phyloP scores from a whole-genome alignment of 2,888 invertebrate genomes.

The Rhingia campestris region DNA sequence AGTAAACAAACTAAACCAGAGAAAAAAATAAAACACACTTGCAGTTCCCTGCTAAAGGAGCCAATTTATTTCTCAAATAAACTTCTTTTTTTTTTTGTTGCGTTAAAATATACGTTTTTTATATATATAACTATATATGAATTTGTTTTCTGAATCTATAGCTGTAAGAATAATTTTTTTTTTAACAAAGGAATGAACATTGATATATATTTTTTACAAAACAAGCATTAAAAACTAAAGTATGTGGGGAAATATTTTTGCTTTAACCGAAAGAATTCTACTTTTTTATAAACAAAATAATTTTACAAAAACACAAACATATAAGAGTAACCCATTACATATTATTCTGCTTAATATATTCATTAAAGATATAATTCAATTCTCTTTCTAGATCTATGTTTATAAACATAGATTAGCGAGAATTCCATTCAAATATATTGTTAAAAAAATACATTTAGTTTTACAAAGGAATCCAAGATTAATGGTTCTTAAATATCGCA shows the following conservation, averaged over 20 bases:
- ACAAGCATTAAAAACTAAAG: conserved; percentile 21
- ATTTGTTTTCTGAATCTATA: conserved; percentile 22
- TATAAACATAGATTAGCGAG: conserved; percentile 64
- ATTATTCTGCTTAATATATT: neutral
- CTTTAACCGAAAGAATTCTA: neutral
- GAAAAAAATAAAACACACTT: conserved; percentile 1
- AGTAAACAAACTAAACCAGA: no score
- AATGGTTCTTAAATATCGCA: conserved; percentile 16
- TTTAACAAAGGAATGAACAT: conserved; percentile 54
- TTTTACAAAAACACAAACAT: neutral
- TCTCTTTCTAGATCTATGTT: conserved; percentile 62
- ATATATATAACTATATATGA: neutral
- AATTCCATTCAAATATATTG: conserved; percentile 24
- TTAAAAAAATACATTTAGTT: conserved; percentile 7
- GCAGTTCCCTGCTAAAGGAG: conserved; percentile 48
- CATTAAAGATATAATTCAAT: conserved; percentile 3
- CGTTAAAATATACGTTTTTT: conserved; percentile 40
- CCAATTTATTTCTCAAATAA: conserved; percentile 55
- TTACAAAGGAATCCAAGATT: conserved; percentile 9
- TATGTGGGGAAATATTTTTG: conserved; percentile 1
- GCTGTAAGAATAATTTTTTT: conserved; percentile 26
- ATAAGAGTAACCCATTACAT: neutral
- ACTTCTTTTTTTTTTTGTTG: conserved; percentile 27
- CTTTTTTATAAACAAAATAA: neutral
- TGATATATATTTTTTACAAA: conserved; percentile 33